These are phyloP conservation scores for Scalopus aquaticus DNA, from an alignment of 2,113 vertebrate genomes.

Conservation along the genomic window DNA sequence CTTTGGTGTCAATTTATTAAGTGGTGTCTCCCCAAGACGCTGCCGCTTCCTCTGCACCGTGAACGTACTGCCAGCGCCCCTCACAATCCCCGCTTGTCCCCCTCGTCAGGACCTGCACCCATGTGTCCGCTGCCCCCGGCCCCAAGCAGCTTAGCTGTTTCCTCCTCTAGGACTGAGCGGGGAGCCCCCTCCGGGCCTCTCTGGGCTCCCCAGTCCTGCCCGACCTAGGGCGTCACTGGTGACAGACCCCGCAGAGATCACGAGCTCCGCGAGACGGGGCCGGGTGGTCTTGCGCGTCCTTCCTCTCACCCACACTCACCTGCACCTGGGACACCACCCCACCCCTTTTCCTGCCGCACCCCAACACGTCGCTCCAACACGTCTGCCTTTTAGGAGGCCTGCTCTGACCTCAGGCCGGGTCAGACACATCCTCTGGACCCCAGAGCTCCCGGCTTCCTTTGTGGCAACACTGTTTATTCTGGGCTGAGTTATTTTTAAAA, in stretches of 20 bases:
- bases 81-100: no score
- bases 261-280: background rate
- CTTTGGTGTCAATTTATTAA: background rate
- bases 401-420: background rate
- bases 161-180: background rate
- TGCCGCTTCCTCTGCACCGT: background rate
- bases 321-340: background rate
- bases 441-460: background rate
- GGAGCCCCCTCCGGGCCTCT: background rate
- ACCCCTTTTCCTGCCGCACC: background rate
- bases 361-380: no score
- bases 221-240: background rate
- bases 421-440: background rate
- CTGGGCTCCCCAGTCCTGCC: background rate
- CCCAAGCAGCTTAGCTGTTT: background rate
- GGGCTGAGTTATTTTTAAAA: background rate
- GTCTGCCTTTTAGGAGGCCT: background rate
- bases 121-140: no score
- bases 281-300: background rate
- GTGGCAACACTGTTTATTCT: background rate
- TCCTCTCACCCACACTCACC: background rate
- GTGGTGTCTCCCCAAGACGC: background rate
- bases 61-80: no score
- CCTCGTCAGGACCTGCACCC: background rate
- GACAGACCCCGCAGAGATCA: background rate